Conservation (phyloP, 2,888 invertebrate genomes). For the Drosophila pseudotalamancana region DNA sequence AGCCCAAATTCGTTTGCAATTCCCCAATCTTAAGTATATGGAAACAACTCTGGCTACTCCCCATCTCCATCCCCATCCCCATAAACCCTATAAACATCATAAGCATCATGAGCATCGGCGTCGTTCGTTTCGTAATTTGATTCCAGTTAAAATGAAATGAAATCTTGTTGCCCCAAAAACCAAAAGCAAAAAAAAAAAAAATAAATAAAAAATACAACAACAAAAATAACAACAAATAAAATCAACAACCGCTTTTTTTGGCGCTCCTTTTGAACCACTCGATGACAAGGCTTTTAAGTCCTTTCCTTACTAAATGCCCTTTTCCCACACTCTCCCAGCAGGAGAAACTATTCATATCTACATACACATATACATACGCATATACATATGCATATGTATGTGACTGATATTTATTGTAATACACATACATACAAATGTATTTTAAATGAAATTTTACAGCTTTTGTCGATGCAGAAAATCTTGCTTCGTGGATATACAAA, state of each 20-base stretch:
- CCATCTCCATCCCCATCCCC: too few species aligned
- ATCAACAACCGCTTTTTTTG: conserved; percentile 40
- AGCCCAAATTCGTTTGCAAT: conserved; percentile 4
- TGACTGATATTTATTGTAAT: not conserved
- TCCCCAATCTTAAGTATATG: conserved; percentile 12
- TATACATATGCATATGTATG: too few species aligned
- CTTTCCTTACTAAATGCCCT: conserved; percentile 12
- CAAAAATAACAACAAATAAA: conserved; percentile 27
- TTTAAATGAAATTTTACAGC: not conserved
- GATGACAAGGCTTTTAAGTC: conserved; percentile 41
- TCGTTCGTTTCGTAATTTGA: conserved; percentile 69
- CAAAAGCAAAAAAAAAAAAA: conserved; percentile 23
- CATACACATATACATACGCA: too few species aligned
- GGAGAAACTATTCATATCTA: not conserved
- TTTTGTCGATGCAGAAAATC: too few species aligned
- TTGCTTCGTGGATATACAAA: too few species aligned
- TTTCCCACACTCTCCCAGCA: conserved; percentile 3
- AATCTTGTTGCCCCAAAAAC: conserved; percentile 63
- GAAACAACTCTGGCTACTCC: conserved; percentile 13
- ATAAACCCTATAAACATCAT: too few species aligned
- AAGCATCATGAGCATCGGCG: conserved; percentile 29
- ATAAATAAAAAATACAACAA: conserved; percentile 10
- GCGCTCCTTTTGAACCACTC: conserved; percentile 54
- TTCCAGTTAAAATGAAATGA: conserved; percentile 78
- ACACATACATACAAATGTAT: too few species aligned